Percentiles rank a stretch among this genome's conserved stretches.
These are phyloP conservation scores for Meloidogyne chitwoodi DNA, from an alignment of 1,140 invertebrate genomes.

Conservation along the genomic window DNA sequence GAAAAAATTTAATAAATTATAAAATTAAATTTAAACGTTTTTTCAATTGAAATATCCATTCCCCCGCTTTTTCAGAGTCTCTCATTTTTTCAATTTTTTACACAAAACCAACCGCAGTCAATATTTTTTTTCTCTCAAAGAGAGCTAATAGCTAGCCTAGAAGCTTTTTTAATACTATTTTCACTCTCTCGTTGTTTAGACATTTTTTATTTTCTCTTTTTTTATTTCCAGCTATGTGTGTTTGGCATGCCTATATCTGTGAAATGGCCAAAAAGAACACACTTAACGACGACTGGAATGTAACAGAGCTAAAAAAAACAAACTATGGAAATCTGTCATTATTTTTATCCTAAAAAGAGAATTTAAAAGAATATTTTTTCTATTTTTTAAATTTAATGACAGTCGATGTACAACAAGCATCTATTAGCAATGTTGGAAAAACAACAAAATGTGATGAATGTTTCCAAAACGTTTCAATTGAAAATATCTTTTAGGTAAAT, in stretches of 20 bases:
- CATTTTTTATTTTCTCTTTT: background rate
- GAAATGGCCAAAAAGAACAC: background rate
- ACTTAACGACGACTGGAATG: background rate
- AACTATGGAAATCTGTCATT: background rate
- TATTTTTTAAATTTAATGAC: too few relatives aligned
- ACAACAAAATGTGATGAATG: background rate
- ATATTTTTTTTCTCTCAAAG: background rate
- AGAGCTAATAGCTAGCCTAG: too few relatives aligned
- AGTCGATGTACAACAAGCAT: background rate
- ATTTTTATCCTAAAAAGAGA: background rate
- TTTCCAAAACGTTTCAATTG: background rate
- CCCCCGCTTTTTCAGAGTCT: too few relatives aligned
- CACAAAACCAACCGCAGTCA: background rate
- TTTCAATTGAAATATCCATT: too few relatives aligned
- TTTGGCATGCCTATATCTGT: background rate
- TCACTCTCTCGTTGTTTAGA: background rate
- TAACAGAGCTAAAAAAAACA: background rate
- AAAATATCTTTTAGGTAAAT: background rate
- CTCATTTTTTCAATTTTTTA: background rate
- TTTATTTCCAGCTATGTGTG: too few relatives aligned
- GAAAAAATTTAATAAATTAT: too few relatives aligned
- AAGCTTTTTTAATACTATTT: too few relatives aligned
- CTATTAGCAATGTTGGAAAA: background rate
- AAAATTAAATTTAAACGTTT: too few relatives aligned
- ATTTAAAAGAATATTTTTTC: too few relatives aligned